A percentile compares a stretch with the other conserved stretches of the same genome.
phyloP scores from a whole-genome alignment of 2,888 invertebrate species.

The Temnothorax rugatulus region DNA sequence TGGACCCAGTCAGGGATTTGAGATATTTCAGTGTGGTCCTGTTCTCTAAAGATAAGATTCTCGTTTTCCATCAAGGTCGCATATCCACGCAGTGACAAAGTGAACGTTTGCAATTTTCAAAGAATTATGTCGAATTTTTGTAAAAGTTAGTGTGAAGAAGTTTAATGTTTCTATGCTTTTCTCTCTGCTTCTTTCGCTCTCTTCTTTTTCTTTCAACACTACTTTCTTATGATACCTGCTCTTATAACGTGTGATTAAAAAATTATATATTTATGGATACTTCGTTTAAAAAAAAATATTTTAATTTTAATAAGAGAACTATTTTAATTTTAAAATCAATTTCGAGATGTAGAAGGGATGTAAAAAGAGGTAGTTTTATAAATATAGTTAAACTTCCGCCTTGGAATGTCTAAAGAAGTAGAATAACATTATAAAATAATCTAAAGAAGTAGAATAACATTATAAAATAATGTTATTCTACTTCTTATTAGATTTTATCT shows the following conservation, averaged over 20 bases:
- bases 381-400: slow-evolving; percentile 31
- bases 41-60: slow-evolving; percentile 60
- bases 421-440: too few relatives aligned
- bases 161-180: slow-evolving; percentile 37
- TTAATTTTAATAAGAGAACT: too few relatives aligned
- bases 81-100: slow-evolving; percentile 42
- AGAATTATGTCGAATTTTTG: slow-evolving; percentile 74
- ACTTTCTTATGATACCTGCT: not conserved
- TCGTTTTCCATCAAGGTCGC: slow-evolving; percentile 61
- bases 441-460: too few relatives aligned
- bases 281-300: not conserved
- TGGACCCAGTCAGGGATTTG: slow-evolving; percentile 45
- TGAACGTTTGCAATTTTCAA: slow-evolving; percentile 58
- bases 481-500: slow-evolving; percentile 36
- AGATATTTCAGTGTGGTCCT: slow-evolving; percentile 50
- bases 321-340: not conserved
- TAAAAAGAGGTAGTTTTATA: not conserved
- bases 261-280: not conserved
- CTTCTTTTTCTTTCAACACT: not conserved
- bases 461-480: slow-evolving; percentile 7
- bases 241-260: not conserved
- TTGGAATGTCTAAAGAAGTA: not conserved
- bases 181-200: not conserved
- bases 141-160: slow-evolving; percentile 65
- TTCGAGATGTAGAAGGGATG: not conserved